Evolutionary conservation across 2,797 vertebrate species (phyloP).

Genomic region (Bryconaethiops microstoma): DNA sequence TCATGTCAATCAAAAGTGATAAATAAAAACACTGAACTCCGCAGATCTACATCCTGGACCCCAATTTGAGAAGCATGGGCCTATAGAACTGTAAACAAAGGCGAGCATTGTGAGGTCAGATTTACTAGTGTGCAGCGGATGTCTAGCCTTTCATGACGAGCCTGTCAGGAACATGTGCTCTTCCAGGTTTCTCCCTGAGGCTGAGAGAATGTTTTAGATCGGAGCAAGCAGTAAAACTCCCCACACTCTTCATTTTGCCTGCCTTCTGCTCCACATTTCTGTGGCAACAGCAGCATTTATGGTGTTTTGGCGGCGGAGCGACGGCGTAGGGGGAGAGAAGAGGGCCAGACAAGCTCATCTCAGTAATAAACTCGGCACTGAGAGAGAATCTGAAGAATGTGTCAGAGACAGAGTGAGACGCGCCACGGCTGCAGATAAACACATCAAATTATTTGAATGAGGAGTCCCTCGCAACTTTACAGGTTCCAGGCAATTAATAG

Average conservation of each 20-base stretch:
- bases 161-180: slow-evolving; percentile 37
- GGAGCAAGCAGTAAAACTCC: slow-evolving; percentile 54
- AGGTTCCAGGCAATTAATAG: neutral
- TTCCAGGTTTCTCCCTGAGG: slow-evolving; percentile 34
- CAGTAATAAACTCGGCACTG: slow-evolving; percentile 60
- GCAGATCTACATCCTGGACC: too few species aligned
- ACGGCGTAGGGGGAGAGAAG: slow-evolving; percentile 54
- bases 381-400: slow-evolving; percentile 67
- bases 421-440: slow-evolving; percentile 13
- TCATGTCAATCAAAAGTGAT: too few species aligned
- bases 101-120: neutral
- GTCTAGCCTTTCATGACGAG: too few species aligned
- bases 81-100: too few species aligned
- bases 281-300: slow-evolving; percentile 56
- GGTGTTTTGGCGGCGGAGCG: slow-evolving; percentile 40
- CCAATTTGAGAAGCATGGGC: too few species aligned
- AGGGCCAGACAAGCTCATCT: slow-evolving; percentile 58
- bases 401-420: slow-evolving; percentile 66
- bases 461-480: neutral
- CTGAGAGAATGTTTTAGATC: slow-evolving; percentile 44
- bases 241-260: slow-evolving; percentile 42
- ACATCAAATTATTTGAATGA: neutral
- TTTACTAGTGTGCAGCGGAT: neutral
- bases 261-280: slow-evolving; percentile 57
- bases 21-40: too few species aligned